Evolutionary conservation across 1,140 invertebrate genomes (phyloP), one percentile per base, ranked within the genome.

Genomic region (Drosophila pectinifera): DNA sequence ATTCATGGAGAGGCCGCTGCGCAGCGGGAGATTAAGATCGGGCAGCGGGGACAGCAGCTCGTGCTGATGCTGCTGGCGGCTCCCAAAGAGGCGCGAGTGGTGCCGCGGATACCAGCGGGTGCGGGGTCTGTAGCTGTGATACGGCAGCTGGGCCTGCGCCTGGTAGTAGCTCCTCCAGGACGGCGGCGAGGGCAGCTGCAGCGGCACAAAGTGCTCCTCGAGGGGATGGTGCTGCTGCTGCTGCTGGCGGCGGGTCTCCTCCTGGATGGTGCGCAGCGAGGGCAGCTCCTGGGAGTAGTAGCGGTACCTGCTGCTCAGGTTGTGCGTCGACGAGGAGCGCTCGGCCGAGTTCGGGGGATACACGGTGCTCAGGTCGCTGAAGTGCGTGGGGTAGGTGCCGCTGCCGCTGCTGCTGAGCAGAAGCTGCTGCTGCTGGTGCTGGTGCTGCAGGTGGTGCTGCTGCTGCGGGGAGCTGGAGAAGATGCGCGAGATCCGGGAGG

Each of bases 331-430:
- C 18, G 49, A 22, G 18, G 49, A 97, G 34, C 96, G 94, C 80
- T 97, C 96, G 1, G 94, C 95, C 51, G 96, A 96, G 74, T 96
- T 96, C 34, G 95, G 95, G 38, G 95, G 95, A 82, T 96, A 96
- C n/a, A 97, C 96, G 10, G 96, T 97, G 92, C 96, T 97, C 68
- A 97, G 93, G 92, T 97, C 97, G 86, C 95, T 96, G 80, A 96
- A 95, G 95, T 65, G 95, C 92, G 28, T 78, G 26, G 96, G 96
- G 48, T 95, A 93, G 28, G 73, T 45, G 10, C 45, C 45, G 20
- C 62, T 74, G 0, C 73, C 67, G 7, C 78, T 62, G 6, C 55
- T 61, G 39, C 42, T 54, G 22, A 59, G 53, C 11, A 72, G 61
- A 0, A 78, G 53, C 0, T 48, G 48, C 36, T 26, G 95, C 93